Conservation (phyloP, 2,797 vertebrate genomes). For the Cyprinodon diabolis region DNA sequence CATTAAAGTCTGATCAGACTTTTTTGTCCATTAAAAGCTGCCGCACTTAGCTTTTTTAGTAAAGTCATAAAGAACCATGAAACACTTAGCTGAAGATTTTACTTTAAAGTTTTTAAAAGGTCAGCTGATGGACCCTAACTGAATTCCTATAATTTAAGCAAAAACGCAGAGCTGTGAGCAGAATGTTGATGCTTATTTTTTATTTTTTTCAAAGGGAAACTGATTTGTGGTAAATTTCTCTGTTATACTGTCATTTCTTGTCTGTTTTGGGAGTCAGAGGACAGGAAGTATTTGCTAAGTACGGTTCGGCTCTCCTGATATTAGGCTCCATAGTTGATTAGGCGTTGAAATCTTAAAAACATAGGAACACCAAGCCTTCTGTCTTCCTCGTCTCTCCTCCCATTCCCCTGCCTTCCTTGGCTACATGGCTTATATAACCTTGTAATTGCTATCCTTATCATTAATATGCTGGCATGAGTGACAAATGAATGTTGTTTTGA, state of each 20-base stretch:
- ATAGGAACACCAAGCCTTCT: constrained; percentile 58
- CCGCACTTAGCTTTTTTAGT: background rate
- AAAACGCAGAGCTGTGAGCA: background rate
- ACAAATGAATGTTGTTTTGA: constrained; percentile 62
- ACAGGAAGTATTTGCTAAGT: constrained; percentile 68
- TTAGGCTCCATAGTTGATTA: constrained; percentile 50
- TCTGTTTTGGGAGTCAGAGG: constrained; percentile 52
- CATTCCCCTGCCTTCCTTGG: constrained; percentile 42
- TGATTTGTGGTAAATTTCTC: constrained; percentile 26
- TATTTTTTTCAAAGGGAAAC: background rate
- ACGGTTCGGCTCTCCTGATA: constrained; percentile 64
- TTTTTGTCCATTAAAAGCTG: background rate
- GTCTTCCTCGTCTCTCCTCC: constrained; percentile 38
- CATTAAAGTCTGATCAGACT: background rate
- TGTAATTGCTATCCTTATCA: constrained; percentile 68
- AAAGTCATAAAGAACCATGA: background rate
- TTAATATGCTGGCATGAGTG: constrained; percentile 54
- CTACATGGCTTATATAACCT: constrained; percentile 59
- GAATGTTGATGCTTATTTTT: background rate
- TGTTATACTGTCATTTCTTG: constrained; percentile 36
- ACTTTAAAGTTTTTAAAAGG: constrained; percentile 48
- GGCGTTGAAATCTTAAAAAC: constrained; percentile 65
- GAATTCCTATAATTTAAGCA: background rate
- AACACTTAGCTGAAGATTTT: constrained; percentile 34
- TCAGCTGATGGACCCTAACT: background rate